These are phyloP conservation scores for Nineta flava DNA, from an alignment of 2,888 invertebrate species.

Conservation along the genomic window DNA sequence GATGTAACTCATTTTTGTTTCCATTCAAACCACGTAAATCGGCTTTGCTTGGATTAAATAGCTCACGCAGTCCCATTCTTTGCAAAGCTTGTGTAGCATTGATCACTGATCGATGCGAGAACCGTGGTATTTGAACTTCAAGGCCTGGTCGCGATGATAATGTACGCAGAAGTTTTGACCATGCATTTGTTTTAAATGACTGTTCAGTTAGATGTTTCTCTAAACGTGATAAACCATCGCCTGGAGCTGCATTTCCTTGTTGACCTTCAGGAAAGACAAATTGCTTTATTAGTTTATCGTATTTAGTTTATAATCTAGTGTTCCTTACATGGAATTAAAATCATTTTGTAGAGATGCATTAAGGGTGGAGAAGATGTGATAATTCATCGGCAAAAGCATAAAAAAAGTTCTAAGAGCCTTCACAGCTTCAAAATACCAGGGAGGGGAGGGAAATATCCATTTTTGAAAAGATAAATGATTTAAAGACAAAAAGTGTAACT, in stretches of 20 bases:
- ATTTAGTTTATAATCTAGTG: too few species aligned
- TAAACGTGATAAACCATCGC: constrained; percentile 59
- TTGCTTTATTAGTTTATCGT: background rate
- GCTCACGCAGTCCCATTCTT: constrained; percentile 64
- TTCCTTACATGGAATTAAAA: too few species aligned
- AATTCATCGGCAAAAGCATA: too few species aligned
- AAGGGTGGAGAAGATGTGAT: too few species aligned
- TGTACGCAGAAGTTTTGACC: constrained; percentile 57
- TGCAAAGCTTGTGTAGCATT: constrained; percentile 65
- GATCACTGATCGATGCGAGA: constrained; percentile 66
- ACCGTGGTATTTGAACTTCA: constrained; percentile 71
- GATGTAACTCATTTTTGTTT: constrained; percentile 55
- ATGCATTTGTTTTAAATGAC: constrained; percentile 48
- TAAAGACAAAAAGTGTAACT: too few species aligned
- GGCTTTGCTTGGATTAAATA: constrained; percentile 60
- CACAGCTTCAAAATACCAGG: too few species aligned
- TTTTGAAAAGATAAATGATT: too few species aligned
- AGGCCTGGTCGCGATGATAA: constrained; percentile 59
- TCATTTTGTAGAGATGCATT: too few species aligned
- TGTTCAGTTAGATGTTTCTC: constrained; percentile 53
- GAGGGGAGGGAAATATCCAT: too few species aligned
- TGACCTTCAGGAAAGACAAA: constrained; percentile 34
- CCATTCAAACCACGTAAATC: constrained; percentile 74
- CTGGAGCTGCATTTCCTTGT: constrained; percentile 63
- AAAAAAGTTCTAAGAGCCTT: too few species aligned